These are phyloP conservation scores for Labeo catla DNA, from an alignment of 2,113 vertebrate species.

Conservation along the genomic window DNA sequence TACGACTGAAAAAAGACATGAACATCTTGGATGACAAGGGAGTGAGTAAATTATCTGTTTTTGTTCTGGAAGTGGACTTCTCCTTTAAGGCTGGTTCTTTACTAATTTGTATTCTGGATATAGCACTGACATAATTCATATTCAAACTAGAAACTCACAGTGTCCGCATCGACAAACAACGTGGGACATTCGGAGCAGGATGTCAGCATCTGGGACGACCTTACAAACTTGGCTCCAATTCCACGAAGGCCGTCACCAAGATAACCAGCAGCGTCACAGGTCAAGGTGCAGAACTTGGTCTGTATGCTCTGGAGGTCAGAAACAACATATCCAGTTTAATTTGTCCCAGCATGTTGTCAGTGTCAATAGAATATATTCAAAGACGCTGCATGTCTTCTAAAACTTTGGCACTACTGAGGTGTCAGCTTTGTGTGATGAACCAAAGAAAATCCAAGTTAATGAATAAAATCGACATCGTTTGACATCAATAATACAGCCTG, in stretches of 20 bases:
- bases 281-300: constrained; percentile 95
- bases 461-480: not conserved
- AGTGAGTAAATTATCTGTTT: too few species aligned
- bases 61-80: too few species aligned
- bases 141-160: constrained; percentile 78
- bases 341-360: constrained; percentile 54
- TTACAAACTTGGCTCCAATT: constrained; percentile 94
- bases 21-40: too few species aligned
- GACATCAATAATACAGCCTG: not conserved
- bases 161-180: constrained; percentile 95
- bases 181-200: constrained; percentile 96
- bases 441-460: constrained; percentile 54
- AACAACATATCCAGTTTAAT: not conserved
- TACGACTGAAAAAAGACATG: too few species aligned
- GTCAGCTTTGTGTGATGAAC: constrained; percentile 8
- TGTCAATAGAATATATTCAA: not conserved
- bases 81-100: not conserved
- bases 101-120: not conserved
- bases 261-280: constrained; percentile 93
- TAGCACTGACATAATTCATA: not conserved
- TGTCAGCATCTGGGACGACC: constrained; percentile 95
- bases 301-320: constrained; percentile 87
- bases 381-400: constrained; percentile 18
- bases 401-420: constrained; percentile 21
- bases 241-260: constrained; percentile 93